These are phyloP conservation scores for Lepidocyrtoides sp. DNA, from an alignment of 2,888 invertebrate genomes.

Conservation along the genomic window DNA sequence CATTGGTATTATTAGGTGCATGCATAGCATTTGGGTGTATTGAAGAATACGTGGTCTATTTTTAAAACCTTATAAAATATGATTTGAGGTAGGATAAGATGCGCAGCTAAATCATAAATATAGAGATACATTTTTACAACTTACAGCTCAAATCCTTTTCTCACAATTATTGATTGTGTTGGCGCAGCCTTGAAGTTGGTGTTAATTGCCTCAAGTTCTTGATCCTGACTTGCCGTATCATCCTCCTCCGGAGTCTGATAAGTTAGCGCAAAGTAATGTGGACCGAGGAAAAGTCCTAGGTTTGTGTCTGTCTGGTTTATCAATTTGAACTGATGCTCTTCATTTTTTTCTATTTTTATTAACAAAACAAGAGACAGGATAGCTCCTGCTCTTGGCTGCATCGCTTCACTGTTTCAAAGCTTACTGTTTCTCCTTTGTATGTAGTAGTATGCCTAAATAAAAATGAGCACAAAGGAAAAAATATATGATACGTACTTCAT, in stretches of 20 bases:
- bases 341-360: conserved; percentile 20
- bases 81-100: too few species aligned
- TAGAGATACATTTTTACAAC: too few species aligned
- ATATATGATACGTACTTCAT: too few species aligned
- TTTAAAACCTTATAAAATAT: too few species aligned
- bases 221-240: not conserved
- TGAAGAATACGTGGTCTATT: too few species aligned
- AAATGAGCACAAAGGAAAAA: not conserved
- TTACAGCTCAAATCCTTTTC: not conserved
- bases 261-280: too few species aligned
- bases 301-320: not conserved
- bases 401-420: not conserved
- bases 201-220: conserved; percentile 39
- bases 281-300: not conserved
- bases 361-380: not conserved
- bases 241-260: too few species aligned
- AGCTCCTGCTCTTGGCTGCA: not conserved
- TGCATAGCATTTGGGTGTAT: too few species aligned
- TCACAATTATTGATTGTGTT: not conserved
- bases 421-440: not conserved
- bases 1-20: too few species aligned
- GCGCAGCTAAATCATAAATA: too few species aligned
- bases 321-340: not conserved
- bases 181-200: not conserved
- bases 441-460: too few species aligned